Base-by-base conservation (phyloP, 2,797 vertebrate species). In the Onychomys torridus region DNA sequence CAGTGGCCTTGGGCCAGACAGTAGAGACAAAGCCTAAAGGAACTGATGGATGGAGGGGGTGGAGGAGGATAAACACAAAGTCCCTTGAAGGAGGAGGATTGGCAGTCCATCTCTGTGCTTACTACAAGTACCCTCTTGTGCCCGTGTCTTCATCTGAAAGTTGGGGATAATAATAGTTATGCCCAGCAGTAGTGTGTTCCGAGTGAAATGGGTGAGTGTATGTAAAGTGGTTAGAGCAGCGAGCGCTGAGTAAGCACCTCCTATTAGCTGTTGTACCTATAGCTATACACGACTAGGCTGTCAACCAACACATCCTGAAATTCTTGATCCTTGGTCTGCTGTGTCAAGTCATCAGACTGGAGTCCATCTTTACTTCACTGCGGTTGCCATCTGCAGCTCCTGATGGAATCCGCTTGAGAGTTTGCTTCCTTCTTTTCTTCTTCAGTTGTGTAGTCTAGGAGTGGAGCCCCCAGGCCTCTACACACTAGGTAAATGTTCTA, bases 251-350 rank as follows among this genome's bases (percentile, higher is more conserved):
- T 69, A 43, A 57, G 7, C 69, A 49, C 61, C 69, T 55, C 61
- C 69, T 83, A 86, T 27, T 65, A 65, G 37, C 37, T 77, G 12
- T 86, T 63, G 93, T 10, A 32, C 34, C n/a, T n/a, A n/a, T n/a
- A n/a, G n/a, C n/a, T n/a, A n/a, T n/a, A n/a, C n/a, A n/a, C n/a
- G n/a, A n/a, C n/a, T n/a, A n/a, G 83, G 6, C 25, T 21, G 32
- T 65, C 73, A 84, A 84, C 25, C 25, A 4, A 83, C 83, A 84
- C 89, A 75, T 94, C 57, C 55, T 96, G 91, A 95, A 95, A 95
- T 59, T 90, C 13, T 85, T 73, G 49, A 27, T 71, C 55, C 76
- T 79, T 89, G 89, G 13, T 84, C 5, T 81, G 83, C 79, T 97
- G 71, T 93, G 46, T 95, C 82, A 76, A 87, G 43, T 49, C 46